Evolutionary conservation across 2,888 invertebrate species (phyloP).

Genomic region (Caenorhabditis sp.): DNA sequence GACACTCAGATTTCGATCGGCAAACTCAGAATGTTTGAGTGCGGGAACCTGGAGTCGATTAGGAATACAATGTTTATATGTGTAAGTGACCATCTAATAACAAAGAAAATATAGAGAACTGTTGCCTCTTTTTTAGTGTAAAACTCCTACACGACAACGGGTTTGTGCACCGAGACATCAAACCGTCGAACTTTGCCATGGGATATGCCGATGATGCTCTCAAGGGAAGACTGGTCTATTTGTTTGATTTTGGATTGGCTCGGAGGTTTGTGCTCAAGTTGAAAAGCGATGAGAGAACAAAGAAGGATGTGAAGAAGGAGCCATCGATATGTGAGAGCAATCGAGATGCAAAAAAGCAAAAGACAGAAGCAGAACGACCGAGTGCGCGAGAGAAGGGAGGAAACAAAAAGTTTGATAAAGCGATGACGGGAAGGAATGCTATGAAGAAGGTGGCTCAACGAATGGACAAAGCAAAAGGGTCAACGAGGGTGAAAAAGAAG

Average conservation of each 20-base stretch:
- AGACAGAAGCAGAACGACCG: not conserved
- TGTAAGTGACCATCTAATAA: slow-evolving; percentile 10
- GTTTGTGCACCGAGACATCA: slow-evolving; percentile 34
- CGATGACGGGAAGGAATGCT: not conserved
- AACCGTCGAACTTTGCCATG: slow-evolving; percentile 39
- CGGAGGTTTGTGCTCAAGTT: slow-evolving; percentile 4
- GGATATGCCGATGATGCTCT: slow-evolving; percentile 13
- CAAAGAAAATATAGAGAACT: not conserved
- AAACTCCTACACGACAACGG: slow-evolving; percentile 27
- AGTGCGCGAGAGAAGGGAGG: not conserved
- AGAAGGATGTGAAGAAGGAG: not conserved
- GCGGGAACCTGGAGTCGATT: slow-evolving; percentile 55
- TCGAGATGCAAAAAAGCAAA: not conserved
- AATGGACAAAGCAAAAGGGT: not conserved
- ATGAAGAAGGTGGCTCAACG: not conserved
- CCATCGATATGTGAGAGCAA: not conserved
- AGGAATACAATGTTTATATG: slow-evolving; percentile 54
- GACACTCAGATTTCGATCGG: slow-evolving; percentile 18
- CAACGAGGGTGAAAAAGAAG: not conserved
- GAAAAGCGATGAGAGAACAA: not conserved
- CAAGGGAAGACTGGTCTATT: slow-evolving; percentile 22
- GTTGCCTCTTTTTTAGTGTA: slow-evolving; percentile 5
- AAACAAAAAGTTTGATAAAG: not conserved
- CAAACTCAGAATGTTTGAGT: slow-evolving; percentile 15
- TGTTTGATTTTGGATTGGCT: slow-evolving; percentile 31